Evolutionary conservation across 2,113 vertebrate genomes (phyloP), one percentile per base, ranked within the genome.

Genomic region (Corythaeola cristata): DNA sequence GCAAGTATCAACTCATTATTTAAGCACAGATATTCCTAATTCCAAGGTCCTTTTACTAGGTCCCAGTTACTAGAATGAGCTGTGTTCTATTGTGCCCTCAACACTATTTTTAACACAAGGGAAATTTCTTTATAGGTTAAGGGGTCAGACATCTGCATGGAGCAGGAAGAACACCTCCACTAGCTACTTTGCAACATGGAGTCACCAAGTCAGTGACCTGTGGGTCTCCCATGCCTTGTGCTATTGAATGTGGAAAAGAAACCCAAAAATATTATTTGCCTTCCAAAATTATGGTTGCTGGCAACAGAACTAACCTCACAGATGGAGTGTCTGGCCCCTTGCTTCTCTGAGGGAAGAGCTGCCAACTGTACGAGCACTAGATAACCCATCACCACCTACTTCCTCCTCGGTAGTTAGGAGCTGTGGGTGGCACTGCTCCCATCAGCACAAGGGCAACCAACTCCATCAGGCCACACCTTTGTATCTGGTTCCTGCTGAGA

Each of bases 371-470:
- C 0, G 0, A 90, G 56, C 59, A 53, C 53, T n/a, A 85, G 75
- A 62, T 50, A 88, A 45, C n/a, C 45, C 59, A 66, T 27, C 72
- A 50, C 35, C 63, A 69, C 33, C 18, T 33, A 10, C n/a, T n/a
- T 66, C 76, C 28, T 64, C 27, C 49, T n/a, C 55, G 35, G 32
- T 3, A 68, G 33, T 11, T 14, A 24, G 55, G 35, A 90, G 59
- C 14, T 0, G 11, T 2, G 15, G 24, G 37, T 24, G 11, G 37
- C 55, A 88, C 11, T 0, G 0, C 66, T 39, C 16, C 50, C 0
- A 0, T 18, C 55, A 78, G 58, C 66, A 60, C 3, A 1, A 79
- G 32, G 49, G 28, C 35, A 91, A 85, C 20, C 62, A 37, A 28
- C 12, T 47, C 27, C 2, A 15, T n/a, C 60, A 78, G 33, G 24